Conservation (phyloP, 2,888 invertebrate genomes). For the Altica lythri region DNA sequence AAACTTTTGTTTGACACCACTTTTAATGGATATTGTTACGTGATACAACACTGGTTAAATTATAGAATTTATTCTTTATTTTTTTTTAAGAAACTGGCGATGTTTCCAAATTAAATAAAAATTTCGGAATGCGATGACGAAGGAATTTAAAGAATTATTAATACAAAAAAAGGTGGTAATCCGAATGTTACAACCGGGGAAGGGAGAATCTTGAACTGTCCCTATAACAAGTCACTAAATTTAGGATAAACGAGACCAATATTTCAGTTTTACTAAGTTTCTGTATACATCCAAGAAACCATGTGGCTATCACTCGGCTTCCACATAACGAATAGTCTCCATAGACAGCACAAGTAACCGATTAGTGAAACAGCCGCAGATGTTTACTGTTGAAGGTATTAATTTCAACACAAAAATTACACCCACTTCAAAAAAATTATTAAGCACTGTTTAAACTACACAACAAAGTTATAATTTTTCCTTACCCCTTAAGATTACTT, state of each 20-base stretch:
- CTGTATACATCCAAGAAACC: slow-evolving; percentile 55
- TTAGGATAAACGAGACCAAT: slow-evolving; percentile 32
- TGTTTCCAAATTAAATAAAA: neutral
- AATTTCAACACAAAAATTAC: slow-evolving; percentile 40
- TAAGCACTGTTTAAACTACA: slow-evolving; percentile 42
- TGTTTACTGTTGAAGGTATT: slow-evolving; percentile 43
- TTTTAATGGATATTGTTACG: slow-evolving; percentile 38
- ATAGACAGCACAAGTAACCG: slow-evolving; percentile 51
- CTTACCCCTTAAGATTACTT: slow-evolving; percentile 66
- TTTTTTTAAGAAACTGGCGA: slow-evolving; percentile 4
- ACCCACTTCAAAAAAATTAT: slow-evolving; percentile 40
- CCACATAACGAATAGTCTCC: slow-evolving; percentile 52
- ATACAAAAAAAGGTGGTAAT: slow-evolving; percentile 26
- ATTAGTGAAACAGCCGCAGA: slow-evolving; percentile 45
- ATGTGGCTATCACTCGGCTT: slow-evolving; percentile 60
- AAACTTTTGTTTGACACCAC: slow-evolving; percentile 41
- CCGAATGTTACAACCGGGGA: slow-evolving; percentile 34
- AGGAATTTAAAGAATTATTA: slow-evolving; percentile 9
- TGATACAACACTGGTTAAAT: slow-evolving; percentile 40
- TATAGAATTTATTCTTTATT: slow-evolving; percentile 15
- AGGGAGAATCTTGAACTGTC: slow-evolving; percentile 34
- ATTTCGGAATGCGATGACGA: slow-evolving; percentile 10
- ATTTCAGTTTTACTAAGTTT: slow-evolving; percentile 30
- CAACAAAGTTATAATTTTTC: slow-evolving; percentile 47
- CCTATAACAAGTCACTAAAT: slow-evolving; percentile 34